Conservation (phyloP, 2,888 invertebrate genomes). For the Drosophila recens region DNA sequence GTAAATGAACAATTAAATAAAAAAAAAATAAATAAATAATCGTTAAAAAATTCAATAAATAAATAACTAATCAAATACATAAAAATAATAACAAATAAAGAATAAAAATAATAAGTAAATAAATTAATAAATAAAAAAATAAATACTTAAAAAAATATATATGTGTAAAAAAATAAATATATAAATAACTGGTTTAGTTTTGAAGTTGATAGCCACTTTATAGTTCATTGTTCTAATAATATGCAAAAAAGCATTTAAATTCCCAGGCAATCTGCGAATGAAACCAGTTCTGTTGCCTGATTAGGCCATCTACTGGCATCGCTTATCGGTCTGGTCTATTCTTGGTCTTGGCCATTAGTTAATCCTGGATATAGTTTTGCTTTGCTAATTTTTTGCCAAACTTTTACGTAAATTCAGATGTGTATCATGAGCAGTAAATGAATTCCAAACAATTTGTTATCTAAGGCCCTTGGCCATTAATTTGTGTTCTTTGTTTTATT, state of each 20-base stretch:
- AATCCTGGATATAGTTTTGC: conserved; percentile 14
- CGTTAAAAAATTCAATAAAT: too few relatives aligned
- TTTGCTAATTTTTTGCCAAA: conserved; percentile 8
- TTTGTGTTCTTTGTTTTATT: conserved; percentile 5
- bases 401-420: conserved; percentile 1
- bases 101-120: too few relatives aligned
- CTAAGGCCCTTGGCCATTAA: conserved; percentile 29
- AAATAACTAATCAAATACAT: too few relatives aligned
- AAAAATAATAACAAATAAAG: neutral
- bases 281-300: conserved; percentile 24
- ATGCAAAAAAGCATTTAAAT: conserved; percentile 11
- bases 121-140: too few relatives aligned
- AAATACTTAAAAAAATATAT: neutral
- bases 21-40: too few relatives aligned
- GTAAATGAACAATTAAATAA: too few relatives aligned
- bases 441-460: conserved; percentile 19
- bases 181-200: conserved; percentile 21
- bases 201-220: neutral
- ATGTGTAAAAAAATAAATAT: neutral
- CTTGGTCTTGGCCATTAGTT: neutral
- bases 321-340: neutral
- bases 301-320: neutral
- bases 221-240: conserved; percentile 43
- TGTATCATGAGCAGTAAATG: neutral
- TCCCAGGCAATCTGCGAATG: neutral